These are phyloP conservation scores for Apis florea DNA, from an alignment of 1,140 invertebrate genomes.

Conservation along the genomic window DNA sequence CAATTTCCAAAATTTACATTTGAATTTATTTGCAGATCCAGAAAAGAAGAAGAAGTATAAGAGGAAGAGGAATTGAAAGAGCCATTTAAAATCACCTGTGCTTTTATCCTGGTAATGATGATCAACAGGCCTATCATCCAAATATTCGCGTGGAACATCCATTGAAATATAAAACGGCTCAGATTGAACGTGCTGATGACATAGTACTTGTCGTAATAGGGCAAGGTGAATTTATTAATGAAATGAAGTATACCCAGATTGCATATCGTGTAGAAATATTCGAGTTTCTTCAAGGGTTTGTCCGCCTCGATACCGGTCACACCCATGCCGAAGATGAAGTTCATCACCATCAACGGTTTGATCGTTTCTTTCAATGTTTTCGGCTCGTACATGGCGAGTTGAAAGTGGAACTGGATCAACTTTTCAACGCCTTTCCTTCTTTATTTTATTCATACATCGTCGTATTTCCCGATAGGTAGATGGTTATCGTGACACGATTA, in stretches of 20 bases:
- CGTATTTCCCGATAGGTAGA: not conserved
- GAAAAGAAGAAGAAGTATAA: too few relatives aligned
- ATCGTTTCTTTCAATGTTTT: slow-evolving; percentile 9
- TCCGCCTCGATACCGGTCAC: not conserved
- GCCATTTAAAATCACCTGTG: not conserved
- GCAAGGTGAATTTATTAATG: fast-evolving
- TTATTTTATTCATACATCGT: not conserved
- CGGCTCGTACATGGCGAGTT: slow-evolving; percentile 19
- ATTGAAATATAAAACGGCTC: too few relatives aligned
- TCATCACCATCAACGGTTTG: slow-evolving; percentile 9
- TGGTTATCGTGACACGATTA: not conserved
- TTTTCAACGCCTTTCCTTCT: not conserved
- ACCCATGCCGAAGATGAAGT: slow-evolving; percentile 23
- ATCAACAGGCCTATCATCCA: not conserved
- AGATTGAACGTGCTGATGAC: not conserved
- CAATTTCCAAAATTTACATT: too few relatives aligned
- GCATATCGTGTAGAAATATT: not conserved
- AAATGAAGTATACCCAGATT: not conserved
- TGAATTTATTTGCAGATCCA: too few relatives aligned
- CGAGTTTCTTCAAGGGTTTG: not conserved
- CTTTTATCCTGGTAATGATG: not conserved
- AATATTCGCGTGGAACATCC: not conserved
- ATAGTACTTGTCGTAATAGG: not conserved
- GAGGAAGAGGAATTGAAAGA: not conserved
- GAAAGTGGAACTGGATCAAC: not conserved